Evolutionary conservation across 2,797 vertebrate genomes (phyloP), one percentile per base, ranked within the genome.

Genomic region (Pteronotus mesoamericanus): DNA sequence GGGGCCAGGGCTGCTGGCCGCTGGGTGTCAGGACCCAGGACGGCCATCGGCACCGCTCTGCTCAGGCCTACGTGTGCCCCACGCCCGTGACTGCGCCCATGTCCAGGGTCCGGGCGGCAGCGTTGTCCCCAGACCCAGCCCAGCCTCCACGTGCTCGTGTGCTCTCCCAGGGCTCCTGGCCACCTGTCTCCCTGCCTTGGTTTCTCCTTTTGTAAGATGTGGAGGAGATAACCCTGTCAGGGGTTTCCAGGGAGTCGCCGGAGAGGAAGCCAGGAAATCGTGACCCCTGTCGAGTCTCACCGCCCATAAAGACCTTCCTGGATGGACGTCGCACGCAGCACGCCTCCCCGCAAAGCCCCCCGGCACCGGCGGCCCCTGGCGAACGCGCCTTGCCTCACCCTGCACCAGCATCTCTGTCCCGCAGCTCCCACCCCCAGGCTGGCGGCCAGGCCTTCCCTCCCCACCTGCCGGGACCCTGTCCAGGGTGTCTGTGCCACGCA

Each of bases 241-340:
- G 10, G 69, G 9, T 2, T 34, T 10, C 42, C 22, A 24, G 32
- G 8, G 4, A 9, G 29, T 5, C 6, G 11, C 42, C 16, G 0
- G 21, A 19, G 21, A 46, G 59, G 61, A 86, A 8, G 74, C 10
- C 22, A 2, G 22, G 6, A 46, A 44, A 53, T 0, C 0, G 3
- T 9, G 15, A 61, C 26, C 57, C 34, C 14, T 21, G 32, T 3
- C 26, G 26, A 32, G 29, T 22, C 11, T 34, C 3, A 0, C 0
- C 16, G 26, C 11, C 39, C 0, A 6, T 0, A 9, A 42, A 0
- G 44, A 15, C 15, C n/a, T 21, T 64, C 55, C 26, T 14, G 22
- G 1, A 2, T 80, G 29, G 2, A 0, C 1, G 14, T 9, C 1
- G 5, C 3, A 9, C 0, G 3, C 3, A 24, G 55, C 2, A 29